Percentiles rank a stretch among this genome's conserved stretches.
Conservation (phyloP, 2,888 invertebrate species). For the Iselma pallidipennis region DNA sequence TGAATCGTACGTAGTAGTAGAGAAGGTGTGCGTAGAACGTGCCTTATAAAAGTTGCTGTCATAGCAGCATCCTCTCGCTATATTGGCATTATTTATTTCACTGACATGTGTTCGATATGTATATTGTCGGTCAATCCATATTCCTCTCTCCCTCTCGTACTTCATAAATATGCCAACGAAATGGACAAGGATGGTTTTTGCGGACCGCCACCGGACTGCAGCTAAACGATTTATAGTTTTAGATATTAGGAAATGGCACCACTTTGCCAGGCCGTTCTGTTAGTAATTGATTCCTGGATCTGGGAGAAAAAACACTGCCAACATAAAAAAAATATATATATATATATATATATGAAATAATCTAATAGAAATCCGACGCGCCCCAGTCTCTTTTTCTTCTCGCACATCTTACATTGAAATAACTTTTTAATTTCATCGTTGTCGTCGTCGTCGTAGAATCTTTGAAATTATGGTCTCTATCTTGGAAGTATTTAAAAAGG, state of each 20-base stretch:
- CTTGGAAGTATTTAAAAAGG: slow-evolving; percentile 49
- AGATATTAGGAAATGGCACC: slow-evolving; percentile 43
- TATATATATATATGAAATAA: too few relatives aligned
- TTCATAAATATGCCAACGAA: slow-evolving; percentile 50
- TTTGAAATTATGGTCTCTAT: slow-evolving; percentile 48
- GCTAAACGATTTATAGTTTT: slow-evolving; percentile 53
- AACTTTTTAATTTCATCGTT: slow-evolving; percentile 49
- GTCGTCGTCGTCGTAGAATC: slow-evolving; percentile 45
- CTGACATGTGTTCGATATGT: slow-evolving; percentile 56
- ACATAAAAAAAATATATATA: not conserved
- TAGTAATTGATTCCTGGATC: slow-evolving; percentile 46
- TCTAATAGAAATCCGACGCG: too few relatives aligned
- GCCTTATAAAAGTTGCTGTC: slow-evolving; percentile 31
- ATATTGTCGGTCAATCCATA: slow-evolving; percentile 55
- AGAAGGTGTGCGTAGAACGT: slow-evolving; percentile 25
- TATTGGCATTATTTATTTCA: slow-evolving; percentile 55
- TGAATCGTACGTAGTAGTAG: not conserved
- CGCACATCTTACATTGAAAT: slow-evolving; percentile 12
- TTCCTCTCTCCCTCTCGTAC: slow-evolving; percentile 47
- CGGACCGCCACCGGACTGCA: slow-evolving; percentile 36
- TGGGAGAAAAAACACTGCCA: slow-evolving; percentile 29
- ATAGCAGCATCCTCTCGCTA: slow-evolving; percentile 27
- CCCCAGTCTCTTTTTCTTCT: not conserved
- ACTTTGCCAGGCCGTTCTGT: slow-evolving; percentile 45
- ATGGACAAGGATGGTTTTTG: slow-evolving; percentile 43